A percentile compares a stretch with the other conserved stretches of the same genome.
Conservation (phyloP, 2,888 invertebrate species). For the Caenorhabditis sp. region DNA sequence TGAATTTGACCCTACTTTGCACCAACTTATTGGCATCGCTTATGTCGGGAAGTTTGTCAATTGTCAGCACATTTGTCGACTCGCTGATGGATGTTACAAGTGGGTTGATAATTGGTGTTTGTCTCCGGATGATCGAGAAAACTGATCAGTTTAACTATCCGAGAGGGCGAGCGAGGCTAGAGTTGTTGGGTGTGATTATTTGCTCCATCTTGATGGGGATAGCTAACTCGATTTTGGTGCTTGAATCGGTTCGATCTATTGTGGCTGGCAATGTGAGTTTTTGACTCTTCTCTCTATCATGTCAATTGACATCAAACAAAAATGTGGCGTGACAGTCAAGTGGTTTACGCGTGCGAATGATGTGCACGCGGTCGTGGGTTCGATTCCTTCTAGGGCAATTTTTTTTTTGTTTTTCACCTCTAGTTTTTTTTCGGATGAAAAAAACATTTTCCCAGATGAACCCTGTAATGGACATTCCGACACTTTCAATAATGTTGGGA, state of each 20-base stretch:
- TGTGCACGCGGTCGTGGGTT: too few relatives aligned
- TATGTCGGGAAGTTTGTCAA: slow-evolving; percentile 73
- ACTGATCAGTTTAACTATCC: slow-evolving; percentile 67
- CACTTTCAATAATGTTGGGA: slow-evolving; percentile 58
- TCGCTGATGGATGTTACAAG: slow-evolving; percentile 73
- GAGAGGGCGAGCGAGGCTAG: slow-evolving; percentile 69
- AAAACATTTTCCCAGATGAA: too few relatives aligned
- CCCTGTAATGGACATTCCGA: slow-evolving; percentile 61
- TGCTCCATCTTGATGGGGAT: slow-evolving; percentile 73
- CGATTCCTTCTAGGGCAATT: too few relatives aligned
- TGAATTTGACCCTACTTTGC: slow-evolving; percentile 63
- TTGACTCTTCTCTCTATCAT: background rate
- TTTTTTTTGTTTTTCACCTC: too few relatives aligned
- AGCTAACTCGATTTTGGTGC: slow-evolving; percentile 68
- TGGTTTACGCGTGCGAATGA: too few relatives aligned
- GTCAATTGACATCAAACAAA: background rate
- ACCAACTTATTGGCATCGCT: slow-evolving; percentile 71
- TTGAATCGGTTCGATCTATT: slow-evolving; percentile 45
- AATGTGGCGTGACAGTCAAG: too few relatives aligned
- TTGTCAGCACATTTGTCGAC: slow-evolving; percentile 74
- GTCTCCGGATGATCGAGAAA: slow-evolving; percentile 57
- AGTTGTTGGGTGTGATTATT: slow-evolving; percentile 73
- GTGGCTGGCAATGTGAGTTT: slow-evolving; percentile 34
- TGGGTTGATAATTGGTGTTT: slow-evolving; percentile 70
- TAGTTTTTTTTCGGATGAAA: too few relatives aligned